Percentiles rank a stretch among this genome's conserved stretches.
Evolutionary conservation across 2,797 vertebrate species (phyloP).

Genomic region (Ammospiza maritima): DNA sequence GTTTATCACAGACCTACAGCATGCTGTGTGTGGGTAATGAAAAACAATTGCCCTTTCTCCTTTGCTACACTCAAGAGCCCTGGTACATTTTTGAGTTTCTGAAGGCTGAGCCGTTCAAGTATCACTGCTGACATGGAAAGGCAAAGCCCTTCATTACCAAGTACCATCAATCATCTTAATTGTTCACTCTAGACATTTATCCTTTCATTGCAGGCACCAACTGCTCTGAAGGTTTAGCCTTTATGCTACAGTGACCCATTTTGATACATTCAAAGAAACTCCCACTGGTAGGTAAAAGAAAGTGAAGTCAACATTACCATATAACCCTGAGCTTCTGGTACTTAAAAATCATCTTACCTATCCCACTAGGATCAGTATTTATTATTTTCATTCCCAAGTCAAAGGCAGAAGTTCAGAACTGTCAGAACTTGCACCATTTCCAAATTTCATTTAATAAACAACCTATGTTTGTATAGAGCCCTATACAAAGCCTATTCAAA

Average conservation of each 20-base stretch:
- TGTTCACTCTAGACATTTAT: background rate
- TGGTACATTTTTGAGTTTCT: background rate
- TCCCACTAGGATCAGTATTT: background rate
- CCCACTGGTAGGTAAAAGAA: background rate
- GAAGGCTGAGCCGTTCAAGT: background rate
- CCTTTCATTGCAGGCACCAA: background rate
- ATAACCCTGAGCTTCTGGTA: background rate
- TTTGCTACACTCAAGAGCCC: background rate
- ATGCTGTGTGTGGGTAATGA: background rate
- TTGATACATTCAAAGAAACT: background rate
- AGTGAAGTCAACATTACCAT: background rate
- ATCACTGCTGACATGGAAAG: background rate
- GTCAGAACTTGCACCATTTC: background rate
- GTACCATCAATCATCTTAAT: background rate
- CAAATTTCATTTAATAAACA: background rate
- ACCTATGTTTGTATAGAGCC: background rate
- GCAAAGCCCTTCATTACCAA: background rate
- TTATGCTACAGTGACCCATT: background rate
- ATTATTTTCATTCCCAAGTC: background rate
- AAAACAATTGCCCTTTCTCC: background rate
- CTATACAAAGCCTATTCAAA: background rate
- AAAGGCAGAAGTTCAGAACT: constrained; percentile 9
- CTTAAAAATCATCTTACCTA: background rate
- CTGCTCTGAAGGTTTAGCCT: background rate
- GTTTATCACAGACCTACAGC: background rate